Base-by-base conservation (phyloP, 1,140 invertebrate species). In the Plectrocnemia conspersa region DNA sequence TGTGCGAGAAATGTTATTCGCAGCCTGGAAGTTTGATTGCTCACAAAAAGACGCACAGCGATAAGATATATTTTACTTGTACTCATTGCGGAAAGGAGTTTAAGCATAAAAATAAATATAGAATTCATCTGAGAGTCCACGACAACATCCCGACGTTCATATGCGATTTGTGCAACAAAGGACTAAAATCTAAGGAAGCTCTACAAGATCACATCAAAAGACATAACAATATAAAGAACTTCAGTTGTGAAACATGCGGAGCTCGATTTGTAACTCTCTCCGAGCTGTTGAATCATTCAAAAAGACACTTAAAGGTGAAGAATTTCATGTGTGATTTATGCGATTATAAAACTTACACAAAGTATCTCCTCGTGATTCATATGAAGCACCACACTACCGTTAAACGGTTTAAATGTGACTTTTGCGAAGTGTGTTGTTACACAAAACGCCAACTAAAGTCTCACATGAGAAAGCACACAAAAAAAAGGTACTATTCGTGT, bases 11-110 rank as follows among this genome's bases (percentile, higher is more conserved):
- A 61, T 65, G 65, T 2, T 84, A 83, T 63, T 79, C 74, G 6
- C 76, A 78, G 57, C 70, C 71, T 10, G 68, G 73, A 4, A 74
- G 72, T 52, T 61, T 79, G 2, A 64, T 64, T 35, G 71, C 71
- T 21, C 77, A 79, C 64, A 59, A 63, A 15, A 74, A 73, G 56
- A 79, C 69, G 23, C 78, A 81, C 50, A 74, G 70, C 52, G 63
- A 63, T 32, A 60, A 59, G 23, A 71, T 64, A 25, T 72, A 75
- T 45, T 82, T 73, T 59, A 82, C 76, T 21, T 85, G 83, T 65
- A 66, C 75, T 13, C 58, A 76, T 27, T 83, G 82, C 67, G 78
- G 80, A 13, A 79, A 81, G 62, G 77, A 79, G 65, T 83, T 82
- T 66, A 78, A 81, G 62, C 68, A 70, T 63, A 67, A 68, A 23